Percentiles rank a stretch among this genome's conserved stretches.
These are phyloP conservation scores for Hetaerina americana DNA, from an alignment of 1,140 invertebrate species.

Conservation along the genomic window DNA sequence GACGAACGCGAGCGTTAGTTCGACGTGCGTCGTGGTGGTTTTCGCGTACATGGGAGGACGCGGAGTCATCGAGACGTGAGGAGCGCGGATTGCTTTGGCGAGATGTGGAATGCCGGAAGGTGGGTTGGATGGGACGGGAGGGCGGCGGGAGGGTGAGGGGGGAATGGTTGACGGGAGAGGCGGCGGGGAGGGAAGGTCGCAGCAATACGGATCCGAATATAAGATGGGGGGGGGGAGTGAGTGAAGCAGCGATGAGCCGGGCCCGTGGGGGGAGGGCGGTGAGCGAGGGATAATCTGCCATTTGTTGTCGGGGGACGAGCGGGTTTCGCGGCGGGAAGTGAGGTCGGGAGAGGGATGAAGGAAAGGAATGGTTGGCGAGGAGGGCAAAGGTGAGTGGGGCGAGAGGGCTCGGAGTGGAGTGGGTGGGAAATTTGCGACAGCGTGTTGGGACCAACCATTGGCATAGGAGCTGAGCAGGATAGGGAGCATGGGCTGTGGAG, in stretches of 20 bases:
- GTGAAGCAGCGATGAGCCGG: background rate
- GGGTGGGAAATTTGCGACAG: background rate
- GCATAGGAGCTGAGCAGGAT: no score
- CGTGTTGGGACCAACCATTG: no score
- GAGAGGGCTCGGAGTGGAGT: background rate
- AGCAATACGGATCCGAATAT: background rate
- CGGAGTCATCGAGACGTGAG: background rate
- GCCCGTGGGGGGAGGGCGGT: background rate
- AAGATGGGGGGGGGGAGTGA: background rate
- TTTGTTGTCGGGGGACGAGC: background rate
- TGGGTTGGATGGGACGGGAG: background rate
- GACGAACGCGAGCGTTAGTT: background rate
- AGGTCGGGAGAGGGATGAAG: background rate
- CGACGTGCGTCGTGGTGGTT: background rate
- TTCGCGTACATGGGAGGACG: background rate
- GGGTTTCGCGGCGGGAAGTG: background rate
- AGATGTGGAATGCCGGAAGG: background rate
- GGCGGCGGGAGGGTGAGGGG: background rate
- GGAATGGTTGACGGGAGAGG: conserved; percentile 12
- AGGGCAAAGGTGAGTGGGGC: background rate
- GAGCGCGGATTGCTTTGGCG: background rate
- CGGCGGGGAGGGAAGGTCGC: background rate
- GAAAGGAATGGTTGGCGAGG: background rate
- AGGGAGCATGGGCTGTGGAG: no score
- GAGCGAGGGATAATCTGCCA: background rate